Percentiles rank a stretch among this genome's conserved stretches.
These are phyloP conservation scores for Moxostoma hubbsi DNA, from an alignment of 2,797 vertebrate species.

Conservation along the genomic window DNA sequence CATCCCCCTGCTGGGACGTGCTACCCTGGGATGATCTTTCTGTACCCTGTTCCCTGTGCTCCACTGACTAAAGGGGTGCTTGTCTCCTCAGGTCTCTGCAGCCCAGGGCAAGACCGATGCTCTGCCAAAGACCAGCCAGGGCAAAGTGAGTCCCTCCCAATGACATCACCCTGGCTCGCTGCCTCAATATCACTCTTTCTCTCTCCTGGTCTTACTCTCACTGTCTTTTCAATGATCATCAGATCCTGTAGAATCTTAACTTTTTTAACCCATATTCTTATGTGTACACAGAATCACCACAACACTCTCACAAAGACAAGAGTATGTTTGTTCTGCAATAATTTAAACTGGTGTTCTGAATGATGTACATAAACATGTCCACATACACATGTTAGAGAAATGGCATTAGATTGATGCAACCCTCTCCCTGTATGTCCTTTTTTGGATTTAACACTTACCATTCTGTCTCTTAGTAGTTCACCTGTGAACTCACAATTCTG, in stretches of 20 bases:
- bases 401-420: neutral
- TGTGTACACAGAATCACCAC: neutral
- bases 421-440: conserved; percentile 31
- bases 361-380: neutral
- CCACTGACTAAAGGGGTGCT: conserved; percentile 72
- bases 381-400: neutral
- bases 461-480: conserved; percentile 65
- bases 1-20: neutral
- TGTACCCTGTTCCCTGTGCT: conserved; percentile 46
- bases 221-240: conserved; percentile 14
- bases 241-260: neutral
- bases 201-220: conserved; percentile 41
- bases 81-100: conserved; percentile 78
- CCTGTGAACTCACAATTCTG: conserved; percentile 46
- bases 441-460: conserved; percentile 49
- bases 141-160: conserved; percentile 78
- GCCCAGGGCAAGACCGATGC: conserved; percentile 76
- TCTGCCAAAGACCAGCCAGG: conserved; percentile 69
- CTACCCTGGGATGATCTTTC: conserved; percentile 27
- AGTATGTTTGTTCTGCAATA: conserved; percentile 1
- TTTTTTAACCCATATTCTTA: conserved; percentile 2
- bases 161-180: conserved; percentile 46
- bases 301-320: neutral
- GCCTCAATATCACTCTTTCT: conserved; percentile 39
- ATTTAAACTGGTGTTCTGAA: neutral